phyloP scores from a whole-genome alignment of 2,797 vertebrate genomes.

The Peromyscus nudipes region DNA sequence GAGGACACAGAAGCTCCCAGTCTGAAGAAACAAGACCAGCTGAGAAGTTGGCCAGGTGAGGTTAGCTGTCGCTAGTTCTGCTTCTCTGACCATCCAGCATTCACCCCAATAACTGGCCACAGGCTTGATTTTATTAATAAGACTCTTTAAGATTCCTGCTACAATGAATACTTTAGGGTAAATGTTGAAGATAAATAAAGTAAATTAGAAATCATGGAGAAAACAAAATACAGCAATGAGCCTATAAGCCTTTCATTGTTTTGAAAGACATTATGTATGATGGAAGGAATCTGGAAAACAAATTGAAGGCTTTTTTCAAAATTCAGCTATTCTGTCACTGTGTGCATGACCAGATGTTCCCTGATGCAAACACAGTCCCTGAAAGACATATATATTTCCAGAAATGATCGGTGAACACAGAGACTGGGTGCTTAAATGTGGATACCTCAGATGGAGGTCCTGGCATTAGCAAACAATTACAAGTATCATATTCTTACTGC shows the following conservation, averaged over 20 bases:
- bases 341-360: neutral
- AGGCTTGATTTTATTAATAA: too few species aligned
- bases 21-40: too few species aligned
- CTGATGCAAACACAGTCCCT: neutral
- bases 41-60: too few species aligned
- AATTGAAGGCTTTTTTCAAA: neutral
- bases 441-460: neutral
- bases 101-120: too few species aligned
- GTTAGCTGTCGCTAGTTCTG: too few species aligned
- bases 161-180: neutral
- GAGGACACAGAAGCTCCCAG: too few species aligned
- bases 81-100: too few species aligned
- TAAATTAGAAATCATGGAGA: neutral
- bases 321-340: neutral
- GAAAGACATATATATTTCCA: neutral
- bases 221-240: neutral
- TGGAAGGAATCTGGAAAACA: neutral
- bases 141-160: too few species aligned
- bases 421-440: neutral
- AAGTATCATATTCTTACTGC: neutral
- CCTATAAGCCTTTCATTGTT: neutral
- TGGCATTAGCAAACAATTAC: neutral
- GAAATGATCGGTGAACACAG: neutral
- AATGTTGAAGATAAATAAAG: neutral
- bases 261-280: neutral